phyloP scores from a whole-genome alignment of 2,797 vertebrate species.

The Pitangus sulphuratus region DNA sequence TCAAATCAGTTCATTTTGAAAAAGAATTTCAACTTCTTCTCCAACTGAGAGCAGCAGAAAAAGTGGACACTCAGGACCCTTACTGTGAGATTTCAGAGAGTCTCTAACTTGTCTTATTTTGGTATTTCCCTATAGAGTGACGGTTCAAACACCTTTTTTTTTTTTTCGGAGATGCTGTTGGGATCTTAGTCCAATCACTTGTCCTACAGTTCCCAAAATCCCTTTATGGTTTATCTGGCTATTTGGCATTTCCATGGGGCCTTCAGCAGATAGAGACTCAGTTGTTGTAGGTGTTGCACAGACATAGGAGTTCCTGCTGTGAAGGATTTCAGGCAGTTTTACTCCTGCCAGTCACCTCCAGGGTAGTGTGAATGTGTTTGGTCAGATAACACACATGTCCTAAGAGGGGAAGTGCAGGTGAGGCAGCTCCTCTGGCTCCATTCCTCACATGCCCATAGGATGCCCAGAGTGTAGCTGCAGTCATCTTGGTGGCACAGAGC shows the following conservation, averaged over 20 bases:
- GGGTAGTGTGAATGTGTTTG: background rate
- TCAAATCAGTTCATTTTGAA: background rate
- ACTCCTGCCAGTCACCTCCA: background rate
- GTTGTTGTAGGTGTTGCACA: background rate
- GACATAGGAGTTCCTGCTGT: background rate
- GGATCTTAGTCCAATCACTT: background rate
- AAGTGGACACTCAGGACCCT: background rate
- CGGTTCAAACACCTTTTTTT: background rate
- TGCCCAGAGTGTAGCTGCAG: background rate
- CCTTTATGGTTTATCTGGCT: background rate
- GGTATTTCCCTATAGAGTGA: background rate
- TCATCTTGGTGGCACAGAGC: background rate
- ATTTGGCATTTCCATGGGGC: background rate
- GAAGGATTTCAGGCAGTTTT: background rate
- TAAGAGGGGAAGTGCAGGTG: background rate
- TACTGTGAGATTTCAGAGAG: background rate
- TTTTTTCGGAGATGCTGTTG: background rate
- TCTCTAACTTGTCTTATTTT: background rate
- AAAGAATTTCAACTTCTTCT: background rate
- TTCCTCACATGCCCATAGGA: background rate
- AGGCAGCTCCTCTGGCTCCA: background rate
- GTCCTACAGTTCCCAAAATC: background rate
- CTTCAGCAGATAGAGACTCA: background rate
- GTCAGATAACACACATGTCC: background rate
- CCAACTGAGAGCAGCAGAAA: background rate